Percentiles rank a stretch among this genome's conserved stretches.
Conservation (phyloP, 2,797 vertebrate species). For the Gambusia yucatana region DNA sequence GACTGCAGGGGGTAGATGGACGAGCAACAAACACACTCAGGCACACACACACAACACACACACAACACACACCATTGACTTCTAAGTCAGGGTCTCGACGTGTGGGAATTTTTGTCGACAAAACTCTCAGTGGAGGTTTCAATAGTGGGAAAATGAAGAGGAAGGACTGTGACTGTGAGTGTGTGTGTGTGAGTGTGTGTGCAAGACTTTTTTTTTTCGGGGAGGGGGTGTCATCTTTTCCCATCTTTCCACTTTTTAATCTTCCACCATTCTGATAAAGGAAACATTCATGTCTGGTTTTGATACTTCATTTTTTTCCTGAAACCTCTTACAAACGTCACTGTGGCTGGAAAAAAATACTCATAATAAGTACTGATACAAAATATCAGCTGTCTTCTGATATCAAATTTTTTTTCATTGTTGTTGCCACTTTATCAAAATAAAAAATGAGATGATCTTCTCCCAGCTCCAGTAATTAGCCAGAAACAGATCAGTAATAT, state of each 20-base stretch:
- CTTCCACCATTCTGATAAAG: constrained; percentile 26
- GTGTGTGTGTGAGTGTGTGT: constrained; percentile 4
- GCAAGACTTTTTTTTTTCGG: not conserved
- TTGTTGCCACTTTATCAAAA: not conserved
- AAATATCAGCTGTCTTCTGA: not conserved
- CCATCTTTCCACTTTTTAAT: constrained; percentile 26
- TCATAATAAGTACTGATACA: not conserved
- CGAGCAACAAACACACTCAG: constrained; percentile 15
- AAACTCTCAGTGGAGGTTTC: constrained; percentile 63
- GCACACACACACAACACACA: constrained; percentile 25
- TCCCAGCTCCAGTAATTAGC: not conserved
- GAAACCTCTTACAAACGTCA: not conserved
- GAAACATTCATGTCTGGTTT: constrained; percentile 1
- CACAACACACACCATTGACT: constrained; percentile 56
- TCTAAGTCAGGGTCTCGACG: constrained; percentile 52
- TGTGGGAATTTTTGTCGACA: constrained; percentile 72
- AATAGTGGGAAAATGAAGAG: constrained; percentile 55
- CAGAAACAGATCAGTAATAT: not conserved
- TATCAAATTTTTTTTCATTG: not conserved
- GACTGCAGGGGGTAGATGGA: constrained; percentile 16
- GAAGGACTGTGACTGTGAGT: not conserved
- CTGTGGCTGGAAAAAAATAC: not conserved
- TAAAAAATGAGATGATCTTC: not conserved
- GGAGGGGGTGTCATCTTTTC: constrained; percentile 10
- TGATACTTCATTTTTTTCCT: not conserved